Evolutionary conservation across 2,113 vertebrate genomes (phyloP).

Genomic region (Toxostoma redivivum): DNA sequence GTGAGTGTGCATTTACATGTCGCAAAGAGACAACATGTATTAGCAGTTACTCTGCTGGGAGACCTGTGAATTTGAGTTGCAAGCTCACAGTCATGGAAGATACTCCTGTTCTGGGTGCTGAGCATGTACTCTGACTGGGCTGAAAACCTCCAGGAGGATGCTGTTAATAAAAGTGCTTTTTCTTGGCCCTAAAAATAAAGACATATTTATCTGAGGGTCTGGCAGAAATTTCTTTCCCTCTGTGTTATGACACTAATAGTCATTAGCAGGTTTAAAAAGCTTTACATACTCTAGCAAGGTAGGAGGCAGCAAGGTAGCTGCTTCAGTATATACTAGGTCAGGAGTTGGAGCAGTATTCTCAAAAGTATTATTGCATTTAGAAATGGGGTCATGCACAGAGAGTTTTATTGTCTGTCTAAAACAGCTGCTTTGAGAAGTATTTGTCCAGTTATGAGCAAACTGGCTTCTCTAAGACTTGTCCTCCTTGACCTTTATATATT

Average conservation of each 20-base stretch:
- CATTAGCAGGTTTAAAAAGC: not conserved
- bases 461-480: slow-evolving; percentile 11
- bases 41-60: not conserved
- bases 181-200: not conserved
- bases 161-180: not conserved
- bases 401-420: slow-evolving; percentile 33
- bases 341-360: not conserved
- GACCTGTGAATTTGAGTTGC: not conserved
- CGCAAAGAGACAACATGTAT: not conserved
- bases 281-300: not conserved
- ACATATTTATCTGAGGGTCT: not conserved
- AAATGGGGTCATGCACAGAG: not conserved
- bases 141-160: not conserved
- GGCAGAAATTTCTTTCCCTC: not conserved
- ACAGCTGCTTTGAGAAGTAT: slow-evolving; percentile 7
- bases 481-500: slow-evolving; percentile 47
- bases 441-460: slow-evolving; percentile 47
- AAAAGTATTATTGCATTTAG: not conserved
- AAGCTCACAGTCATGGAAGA: not conserved
- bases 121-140: not conserved
- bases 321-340: not conserved
- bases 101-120: not conserved
- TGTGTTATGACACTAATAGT: not conserved
- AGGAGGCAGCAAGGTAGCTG: not conserved
- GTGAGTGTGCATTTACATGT: not conserved